Evolutionary conservation across 2,797 vertebrate genomes (phyloP).

Genomic region (Botia kubotai): DNA sequence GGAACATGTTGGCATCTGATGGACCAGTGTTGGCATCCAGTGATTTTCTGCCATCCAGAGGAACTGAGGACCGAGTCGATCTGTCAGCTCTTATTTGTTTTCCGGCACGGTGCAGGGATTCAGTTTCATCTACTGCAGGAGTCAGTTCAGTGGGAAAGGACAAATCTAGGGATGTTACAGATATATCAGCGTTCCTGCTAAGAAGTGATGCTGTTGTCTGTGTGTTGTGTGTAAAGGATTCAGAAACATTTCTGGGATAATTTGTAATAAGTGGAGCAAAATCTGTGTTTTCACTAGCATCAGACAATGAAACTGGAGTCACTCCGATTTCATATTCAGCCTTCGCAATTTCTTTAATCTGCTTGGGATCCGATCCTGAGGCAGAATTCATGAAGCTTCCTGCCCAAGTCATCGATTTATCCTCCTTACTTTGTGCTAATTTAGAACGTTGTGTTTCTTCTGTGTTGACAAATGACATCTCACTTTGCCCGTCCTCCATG

Average conservation of each 20-base stretch:
- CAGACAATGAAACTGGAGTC: slow-evolving; percentile 27
- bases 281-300: slow-evolving; percentile 17
- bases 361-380: neutral
- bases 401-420: neutral
- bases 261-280: neutral
- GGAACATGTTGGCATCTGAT: neutral
- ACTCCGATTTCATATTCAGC: slow-evolving; percentile 4
- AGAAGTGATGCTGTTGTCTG: neutral
- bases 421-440: neutral
- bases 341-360: neutral
- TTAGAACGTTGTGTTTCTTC: neutral
- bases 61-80: neutral
- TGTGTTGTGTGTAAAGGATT: neutral
- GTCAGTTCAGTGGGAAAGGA: neutral
- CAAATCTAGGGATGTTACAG: neutral
- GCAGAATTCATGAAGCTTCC: neutral
- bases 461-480: slow-evolving; percentile 24
- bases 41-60: neutral
- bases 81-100: neutral
- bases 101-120: neutral
- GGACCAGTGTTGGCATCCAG: neutral
- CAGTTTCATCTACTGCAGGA: neutral
- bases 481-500: neutral
- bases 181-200: neutral
- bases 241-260: neutral